Evolutionary conservation across 2,888 invertebrate species (phyloP), one percentile per base, ranked within the genome.

Genomic region (Acleris sparsana): DNA sequence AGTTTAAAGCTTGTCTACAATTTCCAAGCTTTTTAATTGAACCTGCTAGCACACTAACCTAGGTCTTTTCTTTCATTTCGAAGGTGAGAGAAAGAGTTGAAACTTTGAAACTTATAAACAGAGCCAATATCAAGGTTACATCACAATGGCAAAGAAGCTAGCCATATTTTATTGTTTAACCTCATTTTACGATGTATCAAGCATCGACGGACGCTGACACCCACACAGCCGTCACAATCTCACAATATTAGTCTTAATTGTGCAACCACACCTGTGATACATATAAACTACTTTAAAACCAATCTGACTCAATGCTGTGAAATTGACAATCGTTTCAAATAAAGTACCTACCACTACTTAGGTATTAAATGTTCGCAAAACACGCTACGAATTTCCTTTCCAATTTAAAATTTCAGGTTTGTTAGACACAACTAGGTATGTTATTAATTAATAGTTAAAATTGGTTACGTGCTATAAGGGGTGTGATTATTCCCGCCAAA

Each of bases 171-270:
- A 20, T 51, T 17, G 17, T 18, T 18, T 18, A 51, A 51, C 18
- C 17, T 20, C 18, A 17, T 51, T 20, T 18, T 17, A 51, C 18
- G 13, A 51, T 18, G 46, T n/a, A n/a, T 16, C 46, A 9, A 46
- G 46, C 46, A 46, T n/a, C 46, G 46, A 17, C 17, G 46, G 17
- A n/a, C 46, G n/a, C 16, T 17, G 17, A 7, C 46, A 46, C 46
- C 46, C 46, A 46, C 46, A 3, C 17, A n/a, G n/a, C 5, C n/a
- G 46, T n/a, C 46, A n/a, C 46, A 46, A 46, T 17, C 13, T 51
- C 22, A 51, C 20, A 51, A 51, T 22, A 49, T 49, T n/a, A 18
- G 17, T 49, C 49, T 20, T 51, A 51, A 51, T 51, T 51, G 51
- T 51, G 51, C 51, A 51, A 51, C 51, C 51, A 22, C 16, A 51